phyloP scores from a whole-genome alignment of 2,888 invertebrate species.

The Buathra laborator region DNA sequence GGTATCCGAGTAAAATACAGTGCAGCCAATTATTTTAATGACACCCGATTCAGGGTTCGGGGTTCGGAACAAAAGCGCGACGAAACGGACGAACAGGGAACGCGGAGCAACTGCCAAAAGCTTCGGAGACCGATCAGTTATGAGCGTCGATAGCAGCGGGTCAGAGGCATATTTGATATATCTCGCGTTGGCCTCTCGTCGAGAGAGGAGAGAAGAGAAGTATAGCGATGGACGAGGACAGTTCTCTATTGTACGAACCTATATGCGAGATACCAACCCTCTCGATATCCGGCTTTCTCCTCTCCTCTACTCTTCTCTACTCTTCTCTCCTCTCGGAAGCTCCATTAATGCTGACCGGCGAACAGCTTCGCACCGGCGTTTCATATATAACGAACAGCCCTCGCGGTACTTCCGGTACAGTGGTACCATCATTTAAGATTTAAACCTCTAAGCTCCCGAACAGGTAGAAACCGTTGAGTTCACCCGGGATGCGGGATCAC shows the following conservation, averaged over 20 bases:
- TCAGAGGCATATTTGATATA: constrained; percentile 66
- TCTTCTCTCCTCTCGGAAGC: constrained; percentile 20
- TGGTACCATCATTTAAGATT: constrained; percentile 26
- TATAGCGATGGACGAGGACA: constrained; percentile 53
- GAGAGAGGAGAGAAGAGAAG: neutral
- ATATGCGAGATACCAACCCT: constrained; percentile 30
- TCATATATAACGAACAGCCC: constrained; percentile 11
- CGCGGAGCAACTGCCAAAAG: constrained; percentile 43
- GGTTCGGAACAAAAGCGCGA: constrained; percentile 38
- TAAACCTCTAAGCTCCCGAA: neutral
- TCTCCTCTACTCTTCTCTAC: neutral
- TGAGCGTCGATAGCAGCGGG: constrained; percentile 65
- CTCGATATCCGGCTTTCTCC: neutral
- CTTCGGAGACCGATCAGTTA: constrained; percentile 65
- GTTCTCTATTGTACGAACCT: constrained; percentile 58
- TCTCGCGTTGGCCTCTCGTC: constrained; percentile 11
- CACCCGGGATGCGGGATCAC: neutral
- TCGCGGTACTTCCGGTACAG: constrained; percentile 16
- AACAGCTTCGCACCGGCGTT: constrained; percentile 10
- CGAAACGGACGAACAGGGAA: neutral
- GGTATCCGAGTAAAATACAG: constrained; percentile 41
- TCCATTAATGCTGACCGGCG: constrained; percentile 57
- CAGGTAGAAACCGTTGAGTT: neutral
- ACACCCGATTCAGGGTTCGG: constrained; percentile 40
- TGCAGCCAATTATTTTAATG: constrained; percentile 64